A percentile compares a stretch with the other conserved stretches of the same genome.
phyloP scores from a whole-genome alignment of 2,113 vertebrate species.

The Coreoperca whiteheadi region DNA sequence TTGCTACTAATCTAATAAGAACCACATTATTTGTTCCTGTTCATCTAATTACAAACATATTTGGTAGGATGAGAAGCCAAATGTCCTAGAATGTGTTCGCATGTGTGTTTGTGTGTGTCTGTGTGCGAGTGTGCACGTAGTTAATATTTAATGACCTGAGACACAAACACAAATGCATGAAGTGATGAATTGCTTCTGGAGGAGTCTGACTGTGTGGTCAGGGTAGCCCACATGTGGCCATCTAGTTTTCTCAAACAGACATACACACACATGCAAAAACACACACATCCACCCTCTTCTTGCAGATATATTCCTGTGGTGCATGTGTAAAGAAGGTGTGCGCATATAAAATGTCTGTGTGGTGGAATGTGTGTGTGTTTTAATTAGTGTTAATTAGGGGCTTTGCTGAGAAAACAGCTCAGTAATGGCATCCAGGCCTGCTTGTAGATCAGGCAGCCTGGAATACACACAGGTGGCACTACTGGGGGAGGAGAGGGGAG shows the following conservation, averaged over 20 bases:
- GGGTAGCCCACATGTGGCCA: constrained; percentile 48
- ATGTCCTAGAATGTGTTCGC: neutral
- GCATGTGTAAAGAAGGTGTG: constrained; percentile 45
- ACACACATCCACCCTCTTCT: constrained; percentile 22
- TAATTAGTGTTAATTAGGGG: constrained; percentile 76
- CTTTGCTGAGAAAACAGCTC: constrained; percentile 67
- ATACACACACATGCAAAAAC: constrained; percentile 9
- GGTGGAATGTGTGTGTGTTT: constrained; percentile 70
- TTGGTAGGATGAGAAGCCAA: constrained; percentile 44
- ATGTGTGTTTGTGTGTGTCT: neutral
- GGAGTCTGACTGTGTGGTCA: constrained; percentile 62
- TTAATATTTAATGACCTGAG: constrained; percentile 66
- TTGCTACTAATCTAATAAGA: constrained; percentile 50
- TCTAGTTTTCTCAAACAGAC: constrained; percentile 41
- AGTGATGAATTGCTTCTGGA: constrained; percentile 60
- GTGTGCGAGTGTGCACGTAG: neutral
- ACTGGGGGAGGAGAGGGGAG: constrained; percentile 9
- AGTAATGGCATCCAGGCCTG: constrained; percentile 63
- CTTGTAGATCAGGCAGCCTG: constrained; percentile 44
- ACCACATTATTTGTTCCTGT: constrained; percentile 31
- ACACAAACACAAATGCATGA: constrained; percentile 59
- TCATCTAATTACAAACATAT: constrained; percentile 62
- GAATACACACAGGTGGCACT: constrained; percentile 67
- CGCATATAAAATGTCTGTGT: constrained; percentile 43
- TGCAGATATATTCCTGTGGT: constrained; percentile 33